Base-by-base conservation (phyloP, 2,888 invertebrate genomes). In the Drosophila atripex region DNA sequence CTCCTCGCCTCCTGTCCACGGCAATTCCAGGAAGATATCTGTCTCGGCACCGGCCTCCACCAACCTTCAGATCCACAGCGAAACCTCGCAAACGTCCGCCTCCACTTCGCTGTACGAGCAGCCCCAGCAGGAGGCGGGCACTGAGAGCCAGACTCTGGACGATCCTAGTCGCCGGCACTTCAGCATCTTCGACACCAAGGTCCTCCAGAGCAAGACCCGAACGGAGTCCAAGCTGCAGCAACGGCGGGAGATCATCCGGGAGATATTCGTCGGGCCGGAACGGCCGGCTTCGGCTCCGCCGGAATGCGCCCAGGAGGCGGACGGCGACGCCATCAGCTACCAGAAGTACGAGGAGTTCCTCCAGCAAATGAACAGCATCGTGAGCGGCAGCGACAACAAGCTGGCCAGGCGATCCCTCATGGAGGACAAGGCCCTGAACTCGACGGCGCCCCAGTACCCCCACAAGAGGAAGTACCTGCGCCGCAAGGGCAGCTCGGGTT, bases 281-380 rank as follows among this genome's bases (percentile, higher is more conserved):
- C 93, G 96, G 43, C 96, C 97, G 0, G 96, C 96, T 0, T 96
- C 96, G 0, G 96, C 96, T 0, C 96, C 96, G 0, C 96, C 96
- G 0, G 89, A 90, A 64, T 88, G 90, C 23, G 89, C 88, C 1
- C 92, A 92, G 50, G 86, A 77, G 23, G 57, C 60, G 4, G 72
- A 55, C 1, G 63, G 32, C 0, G 71, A 75, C 1, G 73, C 78
- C 0, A 38, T 86, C 9, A 90, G 89, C 8, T 91, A 90, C 58
- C 86, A 91, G 46, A 89, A 90, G 18, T 92, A 91, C 59, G 88
- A 91, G 65, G 89, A 91, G 64, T 90, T 89, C 71, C 69, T 91
- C 23, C 89, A 90, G 61, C 89, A 91, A 71, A 89, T 91, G 87
- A 89, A 90, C 64, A 78, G 86, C 54, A 88, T 88, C 38, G 80